Percentiles rank a stretch among this genome's conserved stretches.
phyloP scores from a whole-genome alignment of 1,140 invertebrate species.

The Plectus sambesii region DNA sequence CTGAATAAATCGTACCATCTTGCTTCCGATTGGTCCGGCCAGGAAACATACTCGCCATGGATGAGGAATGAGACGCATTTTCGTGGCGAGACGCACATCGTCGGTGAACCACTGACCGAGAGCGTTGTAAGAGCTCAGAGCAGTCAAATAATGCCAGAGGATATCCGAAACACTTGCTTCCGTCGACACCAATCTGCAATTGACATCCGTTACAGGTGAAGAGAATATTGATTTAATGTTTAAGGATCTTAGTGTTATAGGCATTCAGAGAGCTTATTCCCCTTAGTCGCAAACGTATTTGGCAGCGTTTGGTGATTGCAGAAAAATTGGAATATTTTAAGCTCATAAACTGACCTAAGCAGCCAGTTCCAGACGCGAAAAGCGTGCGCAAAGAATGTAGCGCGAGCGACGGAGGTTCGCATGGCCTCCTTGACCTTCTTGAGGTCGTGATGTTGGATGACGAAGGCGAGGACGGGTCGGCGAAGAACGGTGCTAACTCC shows the following conservation, averaged over 20 bases:
- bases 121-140: constrained; percentile 27
- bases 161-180: constrained; percentile 40
- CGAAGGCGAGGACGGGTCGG: constrained; percentile 63
- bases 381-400: constrained; percentile 71
- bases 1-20: too few species aligned
- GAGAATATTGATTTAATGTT: too few species aligned
- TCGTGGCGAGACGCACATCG: constrained; percentile 20
- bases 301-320: too few species aligned
- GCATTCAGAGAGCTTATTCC: too few species aligned
- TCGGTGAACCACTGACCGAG: constrained; percentile 15
- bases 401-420: constrained; percentile 66
- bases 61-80: constrained; percentile 32
- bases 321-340: too few species aligned
- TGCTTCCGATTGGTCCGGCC: constrained; percentile 31
- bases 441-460: constrained; percentile 71
- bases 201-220: too few species aligned
- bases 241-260: too few species aligned
- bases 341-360: constrained; percentile 69
- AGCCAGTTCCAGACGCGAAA: constrained; percentile 88
- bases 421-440: constrained; percentile 66
- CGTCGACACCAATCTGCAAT: too few species aligned
- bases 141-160: constrained; percentile 35
- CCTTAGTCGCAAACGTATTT: too few species aligned
- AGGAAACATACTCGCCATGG: constrained; percentile 37
- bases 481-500: constrained; percentile 20